Evolutionary conservation across 2,888 invertebrate genomes (phyloP), one percentile per base, ranked within the genome.

Genomic region (Caenorhabditis sinica): DNA sequence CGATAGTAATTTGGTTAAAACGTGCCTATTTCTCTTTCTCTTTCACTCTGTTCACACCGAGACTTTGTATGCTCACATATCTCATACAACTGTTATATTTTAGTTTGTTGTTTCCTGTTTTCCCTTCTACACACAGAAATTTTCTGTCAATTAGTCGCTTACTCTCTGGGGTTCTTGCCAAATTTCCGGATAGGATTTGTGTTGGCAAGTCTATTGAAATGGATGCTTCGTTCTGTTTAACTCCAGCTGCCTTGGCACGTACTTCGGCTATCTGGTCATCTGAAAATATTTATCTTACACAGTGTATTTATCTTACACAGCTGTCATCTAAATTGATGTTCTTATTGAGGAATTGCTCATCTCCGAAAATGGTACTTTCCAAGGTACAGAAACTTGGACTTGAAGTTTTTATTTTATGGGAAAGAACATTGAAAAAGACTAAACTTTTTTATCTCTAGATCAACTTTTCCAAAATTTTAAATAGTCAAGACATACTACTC

Each of bases 261-360:
- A 82, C 74, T 49, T 82, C 82, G 33, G 75, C 72, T 28, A 87
- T 84, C 73, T 86, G 86, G 63, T 84, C 83, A 53, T 82, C 87
- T 87, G 76, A 28, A 86, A 74, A 51, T 23, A 4, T 30, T 36
- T 23, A 17, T 8, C 51, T 63, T 53, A 53, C 8, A 53, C 17
- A 33, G 9, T 17, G 9, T 30, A 9, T 45, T 36, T 1, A n/a
- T n/a, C n/a, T n/a, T n/a, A n/a, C n/a, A n/a, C n/a, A n/a, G n/a
- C n/a, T n/a, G n/a, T n/a, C n/a, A n/a, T n/a, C n/a, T n/a, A n/a
- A n/a, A n/a, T n/a, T n/a, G n/a, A n/a, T n/a, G n/a, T n/a, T n/a
- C n/a, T n/a, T n/a, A n/a, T n/a, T n/a, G n/a, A n/a, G n/a, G n/a
- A n/a, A n/a, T n/a, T n/a, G n/a, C n/a, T n/a, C n/a, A n/a, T n/a